Percentiles rank a stretch among this genome's conserved stretches.
Conservation (phyloP, 2,888 invertebrate genomes). For the Lepidochitona cinerea region DNA sequence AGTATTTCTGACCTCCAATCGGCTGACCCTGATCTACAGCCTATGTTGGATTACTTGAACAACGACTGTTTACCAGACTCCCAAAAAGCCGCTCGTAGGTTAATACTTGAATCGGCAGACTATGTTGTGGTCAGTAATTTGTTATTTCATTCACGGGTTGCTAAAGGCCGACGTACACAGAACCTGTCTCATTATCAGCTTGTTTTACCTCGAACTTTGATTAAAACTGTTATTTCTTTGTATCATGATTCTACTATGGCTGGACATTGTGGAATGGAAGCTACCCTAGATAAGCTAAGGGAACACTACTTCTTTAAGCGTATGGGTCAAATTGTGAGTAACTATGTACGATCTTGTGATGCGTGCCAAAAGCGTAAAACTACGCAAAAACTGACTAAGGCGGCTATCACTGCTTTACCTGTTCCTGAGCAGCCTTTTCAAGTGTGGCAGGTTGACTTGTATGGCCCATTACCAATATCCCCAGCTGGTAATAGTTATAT, state of each 20-base stretch:
- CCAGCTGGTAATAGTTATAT: neutral
- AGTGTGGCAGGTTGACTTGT: neutral
- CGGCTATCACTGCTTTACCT: neutral
- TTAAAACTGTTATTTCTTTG: neutral
- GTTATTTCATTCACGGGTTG: constrained; percentile 10
- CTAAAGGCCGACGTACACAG: constrained; percentile 10
- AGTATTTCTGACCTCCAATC: constrained; percentile 16
- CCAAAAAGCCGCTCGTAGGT: constrained; percentile 21
- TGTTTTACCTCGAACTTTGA: constrained; percentile 5
- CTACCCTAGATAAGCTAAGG: constrained; percentile 11
- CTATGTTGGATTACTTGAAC: constrained; percentile 18
- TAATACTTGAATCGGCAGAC: constrained; percentile 1
- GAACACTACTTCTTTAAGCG: constrained; percentile 7
- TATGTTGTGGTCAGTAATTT: neutral
- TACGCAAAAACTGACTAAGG: neutral
- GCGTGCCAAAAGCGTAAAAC: constrained; percentile 4
- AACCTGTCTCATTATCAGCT: constrained; percentile 10
- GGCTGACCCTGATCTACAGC: constrained; percentile 13
- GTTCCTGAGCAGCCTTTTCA: neutral
- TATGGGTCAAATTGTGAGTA: neutral
- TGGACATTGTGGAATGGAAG: constrained; percentile 13
- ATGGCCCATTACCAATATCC: neutral
- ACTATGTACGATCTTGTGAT: constrained; percentile 10
- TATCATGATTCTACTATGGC: constrained; percentile 12
- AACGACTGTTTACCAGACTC: constrained; percentile 18